Base-by-base conservation (phyloP, 1,140 invertebrate species). In the Antheraea mylitta region DNA sequence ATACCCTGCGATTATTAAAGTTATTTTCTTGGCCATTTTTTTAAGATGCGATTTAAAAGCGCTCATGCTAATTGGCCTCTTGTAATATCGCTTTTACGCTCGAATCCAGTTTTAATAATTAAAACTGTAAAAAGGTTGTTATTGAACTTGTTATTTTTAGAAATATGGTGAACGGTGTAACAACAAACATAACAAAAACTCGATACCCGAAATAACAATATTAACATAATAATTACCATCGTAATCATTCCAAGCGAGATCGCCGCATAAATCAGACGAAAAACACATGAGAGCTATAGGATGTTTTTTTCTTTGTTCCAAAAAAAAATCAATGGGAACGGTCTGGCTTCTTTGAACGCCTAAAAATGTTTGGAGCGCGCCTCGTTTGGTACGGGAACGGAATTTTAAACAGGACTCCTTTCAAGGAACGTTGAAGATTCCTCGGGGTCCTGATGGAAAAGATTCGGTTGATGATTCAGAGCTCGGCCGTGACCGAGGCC, bases 401-500 rank as follows among this genome's bases (percentile, higher is more conserved):
- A 89, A 89, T 89, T 80, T 88, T 82, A 88, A 88, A 82, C 67
- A 87, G 80, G 72, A 75, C 71, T 79, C 86, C 80, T 81, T 79
- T 79, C 73, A 86, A 78, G 81, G 85, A 69, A 69, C 75, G 70
- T 67, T 67, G 70, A 73, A 74, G 76, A 79, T 77, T 74, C 73
- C 75, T 71, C 38, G 65, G 65, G 64, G 61, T 74, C 30, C 16
- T 16, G 59, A 30, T 70, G 75, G 76, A 81, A 77, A 81, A 79
- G 16, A 22, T 66, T 53, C 65, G 65, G 64, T 58, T 59, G 58
- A 67, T 73, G 72, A 73, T 65, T 73, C 72, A 73, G 66, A 68
- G 62, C 59, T 61, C 11, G 30, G 59, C 19, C 59, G 19, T 36
- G 59, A 61, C 59, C 19, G 59, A 30, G 59, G 3, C 59, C 59